These are phyloP conservation scores for Trematomus loennbergii DNA, from an alignment of 2,113 vertebrate genomes.

Conservation along the genomic window DNA sequence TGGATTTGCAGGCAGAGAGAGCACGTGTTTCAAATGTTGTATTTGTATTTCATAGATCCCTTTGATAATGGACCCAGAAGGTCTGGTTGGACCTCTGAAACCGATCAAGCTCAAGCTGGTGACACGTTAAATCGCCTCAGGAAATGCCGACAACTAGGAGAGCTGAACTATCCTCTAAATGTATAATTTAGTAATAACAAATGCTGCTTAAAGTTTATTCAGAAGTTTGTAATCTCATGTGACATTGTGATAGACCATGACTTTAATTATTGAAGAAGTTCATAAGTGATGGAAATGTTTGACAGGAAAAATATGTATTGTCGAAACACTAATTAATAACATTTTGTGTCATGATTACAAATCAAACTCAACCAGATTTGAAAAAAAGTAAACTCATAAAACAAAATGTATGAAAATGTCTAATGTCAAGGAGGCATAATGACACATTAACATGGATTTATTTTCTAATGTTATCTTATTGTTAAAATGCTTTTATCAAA, in stretches of 20 bases:
- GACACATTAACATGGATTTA: background rate
- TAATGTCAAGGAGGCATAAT: background rate
- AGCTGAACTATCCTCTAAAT: background rate
- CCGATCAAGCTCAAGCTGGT: constrained; percentile 83
- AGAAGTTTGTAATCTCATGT: background rate
- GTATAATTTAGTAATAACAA: background rate
- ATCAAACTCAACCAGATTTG: background rate
- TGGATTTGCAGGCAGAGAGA: background rate
- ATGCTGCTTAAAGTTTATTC: background rate
- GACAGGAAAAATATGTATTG: no score
- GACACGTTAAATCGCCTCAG: constrained; percentile 45
- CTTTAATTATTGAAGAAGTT: no score
- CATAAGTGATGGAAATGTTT: no score
- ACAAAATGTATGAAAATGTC: background rate
- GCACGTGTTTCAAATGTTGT: background rate
- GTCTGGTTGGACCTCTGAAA: constrained; percentile 73
- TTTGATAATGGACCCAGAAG: constrained; percentile 63
- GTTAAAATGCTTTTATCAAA: background rate
- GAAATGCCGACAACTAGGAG: background rate
- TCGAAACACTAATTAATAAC: background rate
- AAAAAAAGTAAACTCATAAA: background rate
- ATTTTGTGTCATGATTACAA: background rate
- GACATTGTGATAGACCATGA: no score
- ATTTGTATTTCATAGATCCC: constrained; percentile 76
- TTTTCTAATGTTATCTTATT: background rate